Conservation (phyloP, 2,797 vertebrate species). For the Benthosema pterotum region DNA sequence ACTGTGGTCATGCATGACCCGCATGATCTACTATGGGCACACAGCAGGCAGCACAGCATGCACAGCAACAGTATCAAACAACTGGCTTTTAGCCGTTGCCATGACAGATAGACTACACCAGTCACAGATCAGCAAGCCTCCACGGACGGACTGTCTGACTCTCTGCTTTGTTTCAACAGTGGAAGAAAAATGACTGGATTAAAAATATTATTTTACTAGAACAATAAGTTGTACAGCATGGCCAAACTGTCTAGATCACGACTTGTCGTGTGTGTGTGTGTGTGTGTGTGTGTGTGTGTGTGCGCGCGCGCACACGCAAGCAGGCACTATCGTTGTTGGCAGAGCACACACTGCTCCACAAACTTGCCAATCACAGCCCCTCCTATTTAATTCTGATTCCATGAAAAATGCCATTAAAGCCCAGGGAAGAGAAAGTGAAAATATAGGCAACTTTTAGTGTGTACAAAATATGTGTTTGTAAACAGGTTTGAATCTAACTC, state of each 20-base stretch:
- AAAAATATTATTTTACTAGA: background rate
- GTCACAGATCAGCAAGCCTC: slow-evolving; percentile 27
- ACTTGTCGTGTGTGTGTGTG: background rate
- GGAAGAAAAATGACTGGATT: slow-evolving; percentile 5
- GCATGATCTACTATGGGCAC: slow-evolving; percentile 64
- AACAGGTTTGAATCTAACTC: no score
- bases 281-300: background rate
- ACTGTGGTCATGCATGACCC: slow-evolving; percentile 66
- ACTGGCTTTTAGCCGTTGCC: slow-evolving; percentile 53
- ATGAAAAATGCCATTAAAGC: no score
- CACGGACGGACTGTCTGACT: slow-evolving; percentile 23
- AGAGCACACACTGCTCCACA: no score
- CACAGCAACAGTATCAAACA: slow-evolving; percentile 67
- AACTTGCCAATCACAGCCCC: background rate
- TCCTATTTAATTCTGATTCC: background rate
- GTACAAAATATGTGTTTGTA: no score
- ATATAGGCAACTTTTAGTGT: no score
- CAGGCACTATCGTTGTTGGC: no score
- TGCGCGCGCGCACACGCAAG: no score
- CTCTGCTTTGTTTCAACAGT: slow-evolving; percentile 32
- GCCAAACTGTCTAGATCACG: background rate
- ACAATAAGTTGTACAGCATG: background rate
- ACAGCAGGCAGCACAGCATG: slow-evolving; percentile 47
- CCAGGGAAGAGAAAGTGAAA: no score
- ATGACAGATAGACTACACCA: slow-evolving; percentile 37